A percentile compares a stretch with the other conserved stretches of the same genome.
Conservation (phyloP, 2,113 vertebrate species). For the Arvicanthis niloticus region DNA sequence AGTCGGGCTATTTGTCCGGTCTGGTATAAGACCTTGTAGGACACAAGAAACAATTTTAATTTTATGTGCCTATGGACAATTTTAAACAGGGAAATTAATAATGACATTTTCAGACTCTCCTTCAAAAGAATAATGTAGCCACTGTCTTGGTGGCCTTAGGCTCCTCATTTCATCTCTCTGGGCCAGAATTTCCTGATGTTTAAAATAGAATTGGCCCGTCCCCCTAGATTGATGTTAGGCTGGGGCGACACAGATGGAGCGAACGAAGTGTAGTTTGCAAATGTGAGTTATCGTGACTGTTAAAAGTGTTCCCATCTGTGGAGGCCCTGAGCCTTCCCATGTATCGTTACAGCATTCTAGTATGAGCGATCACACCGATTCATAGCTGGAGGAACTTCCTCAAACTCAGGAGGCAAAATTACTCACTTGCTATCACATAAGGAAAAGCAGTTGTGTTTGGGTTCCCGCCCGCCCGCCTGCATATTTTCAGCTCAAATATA, state of each 20-base stretch:
- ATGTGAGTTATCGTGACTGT: background rate
- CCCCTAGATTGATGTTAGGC: background rate
- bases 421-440: slow-evolving; percentile 67
- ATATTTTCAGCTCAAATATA: slow-evolving; percentile 77
- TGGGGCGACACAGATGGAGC: background rate
- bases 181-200: background rate
- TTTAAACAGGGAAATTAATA: background rate
- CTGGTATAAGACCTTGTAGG: background rate
- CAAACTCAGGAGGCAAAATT: slow-evolving; percentile 69
- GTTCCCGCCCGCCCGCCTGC: slow-evolving; percentile 70
- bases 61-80: background rate
- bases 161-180: background rate
- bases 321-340: background rate
- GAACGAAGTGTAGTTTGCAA: slow-evolving; percentile 22
- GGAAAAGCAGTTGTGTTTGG: slow-evolving; percentile 77
- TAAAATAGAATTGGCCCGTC: background rate
- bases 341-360: slow-evolving; percentile 28
- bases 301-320: background rate
- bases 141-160: background rate
- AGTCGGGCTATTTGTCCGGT: background rate
- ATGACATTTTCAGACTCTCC: background rate
- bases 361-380: slow-evolving; percentile 33
- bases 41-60: background rate
- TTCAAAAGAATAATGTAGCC: background rate
- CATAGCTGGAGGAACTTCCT: slow-evolving; percentile 63